phyloP scores from a whole-genome alignment of 2,113 vertebrate genomes.

The Rhizomys pruinosus region DNA sequence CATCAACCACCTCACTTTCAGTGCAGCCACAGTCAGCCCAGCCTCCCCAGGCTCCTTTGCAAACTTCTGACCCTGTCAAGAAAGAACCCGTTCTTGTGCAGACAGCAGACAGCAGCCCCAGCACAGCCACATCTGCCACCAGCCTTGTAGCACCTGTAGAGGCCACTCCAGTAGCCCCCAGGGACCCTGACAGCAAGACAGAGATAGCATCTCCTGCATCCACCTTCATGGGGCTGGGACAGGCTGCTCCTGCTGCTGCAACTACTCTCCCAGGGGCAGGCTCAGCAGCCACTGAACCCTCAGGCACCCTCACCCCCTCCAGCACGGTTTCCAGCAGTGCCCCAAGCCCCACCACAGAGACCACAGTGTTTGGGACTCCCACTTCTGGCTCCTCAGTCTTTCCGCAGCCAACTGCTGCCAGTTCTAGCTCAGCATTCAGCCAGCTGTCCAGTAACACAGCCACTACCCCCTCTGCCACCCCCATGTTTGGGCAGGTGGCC shows the following conservation, averaged over 20 bases:
- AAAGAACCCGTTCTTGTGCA: constrained; percentile 36
- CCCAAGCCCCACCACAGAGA: constrained; percentile 63
- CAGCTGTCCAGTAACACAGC: constrained; percentile 79
- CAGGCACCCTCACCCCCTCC: not conserved
- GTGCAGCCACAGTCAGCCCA: not conserved
- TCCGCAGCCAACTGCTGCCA: constrained; percentile 76
- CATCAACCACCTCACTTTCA: constrained; percentile 52
- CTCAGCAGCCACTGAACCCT: constrained; percentile 61
- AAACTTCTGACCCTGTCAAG: constrained; percentile 57
- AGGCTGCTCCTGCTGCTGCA: not conserved
- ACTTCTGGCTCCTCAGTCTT: constrained; percentile 77
- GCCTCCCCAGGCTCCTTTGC: constrained; percentile 56
- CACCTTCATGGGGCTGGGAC: constrained; percentile 33
- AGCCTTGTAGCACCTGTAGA: constrained; percentile 43
- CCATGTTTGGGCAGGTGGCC: constrained; percentile 83
- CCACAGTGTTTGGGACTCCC: constrained; percentile 74
- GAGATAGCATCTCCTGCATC: not conserved
- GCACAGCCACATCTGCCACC: not conserved
- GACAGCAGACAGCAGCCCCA: not conserved
- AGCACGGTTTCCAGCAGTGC: not conserved
- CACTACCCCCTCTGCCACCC: constrained; percentile 67
- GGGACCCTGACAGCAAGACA: constrained; percentile 68
- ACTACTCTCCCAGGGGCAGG: not conserved
- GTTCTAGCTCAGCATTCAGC: constrained; percentile 84
- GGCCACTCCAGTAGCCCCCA: accelerated